Percentiles rank a stretch among this genome's conserved stretches.
phyloP scores from a whole-genome alignment of 2,888 invertebrate genomes.

The Drosophila hawaiiensis region DNA sequence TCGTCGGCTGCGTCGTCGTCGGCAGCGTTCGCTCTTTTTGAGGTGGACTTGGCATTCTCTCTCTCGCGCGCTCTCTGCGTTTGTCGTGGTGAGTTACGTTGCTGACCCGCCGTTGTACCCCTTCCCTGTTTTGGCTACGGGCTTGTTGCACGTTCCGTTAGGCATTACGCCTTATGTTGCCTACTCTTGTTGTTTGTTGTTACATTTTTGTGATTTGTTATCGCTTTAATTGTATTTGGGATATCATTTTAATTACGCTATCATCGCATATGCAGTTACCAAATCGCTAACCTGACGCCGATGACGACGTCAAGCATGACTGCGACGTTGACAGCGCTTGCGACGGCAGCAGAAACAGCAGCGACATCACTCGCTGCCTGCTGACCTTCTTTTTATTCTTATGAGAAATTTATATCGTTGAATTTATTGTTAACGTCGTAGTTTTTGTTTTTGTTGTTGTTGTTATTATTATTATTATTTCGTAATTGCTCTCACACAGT shows the following conservation, averaged over 20 bases:
- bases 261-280: constrained; percentile 51
- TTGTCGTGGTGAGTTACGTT: constrained; percentile 45
- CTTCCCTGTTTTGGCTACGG: constrained; percentile 10
- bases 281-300: constrained; percentile 50
- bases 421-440: constrained; percentile 56
- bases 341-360: constrained; percentile 1
- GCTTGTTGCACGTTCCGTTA: constrained; percentile 66
- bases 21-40: constrained; percentile 33
- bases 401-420: constrained; percentile 49
- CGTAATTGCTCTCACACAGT: constrained; percentile 33
- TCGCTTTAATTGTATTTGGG: constrained; percentile 45
- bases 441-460: constrained; percentile 36
- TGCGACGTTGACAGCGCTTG: constrained; percentile 9
- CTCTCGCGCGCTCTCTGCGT: neutral
- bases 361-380: constrained; percentile 32
- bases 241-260: constrained; percentile 61
- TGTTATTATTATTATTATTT: constrained; percentile 8
- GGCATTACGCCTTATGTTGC: constrained; percentile 48
- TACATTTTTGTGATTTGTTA: constrained; percentile 26
- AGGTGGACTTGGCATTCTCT: constrained; percentile 26
- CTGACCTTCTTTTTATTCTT: constrained; percentile 61
- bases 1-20: constrained; percentile 39
- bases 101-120: constrained; percentile 17
- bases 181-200: constrained; percentile 15
- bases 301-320: constrained; percentile 9